A percentile compares a stretch with the other conserved stretches of the same genome.
Evolutionary conservation across 2,888 invertebrate species (phyloP).

Genomic region (Pollenia amentaria): DNA sequence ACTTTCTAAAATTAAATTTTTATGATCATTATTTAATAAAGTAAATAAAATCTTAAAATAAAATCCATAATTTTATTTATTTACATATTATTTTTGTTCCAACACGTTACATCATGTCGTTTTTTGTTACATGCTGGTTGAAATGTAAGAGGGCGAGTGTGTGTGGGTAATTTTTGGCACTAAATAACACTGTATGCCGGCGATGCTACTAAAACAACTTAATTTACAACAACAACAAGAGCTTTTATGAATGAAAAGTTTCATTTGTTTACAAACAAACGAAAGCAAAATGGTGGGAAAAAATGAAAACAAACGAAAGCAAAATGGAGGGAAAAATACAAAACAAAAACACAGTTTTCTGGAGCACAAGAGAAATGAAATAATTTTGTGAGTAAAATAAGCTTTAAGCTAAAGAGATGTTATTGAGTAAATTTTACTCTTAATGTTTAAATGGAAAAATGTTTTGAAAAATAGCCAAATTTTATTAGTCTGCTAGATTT

Average conservation of each 20-base stretch:
- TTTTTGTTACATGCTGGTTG: not conserved
- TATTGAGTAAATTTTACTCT: too few species aligned
- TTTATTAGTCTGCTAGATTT: too few species aligned
- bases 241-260: conserved; percentile 82
- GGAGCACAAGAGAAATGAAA: too few species aligned
- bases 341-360: not conserved
- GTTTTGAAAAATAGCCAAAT: too few species aligned
- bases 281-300: conserved; percentile 10
- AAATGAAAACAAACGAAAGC: not conserved
- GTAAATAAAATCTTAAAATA: too few species aligned
- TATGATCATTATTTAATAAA: too few species aligned
- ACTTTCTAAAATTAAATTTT: too few species aligned
- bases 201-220: conserved; percentile 8
- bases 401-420: too few species aligned
- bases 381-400: too few species aligned
- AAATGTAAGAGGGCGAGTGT: not conserved
- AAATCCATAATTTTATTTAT: too few species aligned
- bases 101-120: conserved; percentile 15
- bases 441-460: too few species aligned
- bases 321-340: not conserved
- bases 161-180: not conserved
- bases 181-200: conserved; percentile 37
- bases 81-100: not conserved
- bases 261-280: conserved; percentile 80
- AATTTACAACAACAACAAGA: conserved; percentile 56